Evolutionary conservation across 1,140 invertebrate species (phyloP).

Genomic region (Pentalonia nigronervosa): DNA sequence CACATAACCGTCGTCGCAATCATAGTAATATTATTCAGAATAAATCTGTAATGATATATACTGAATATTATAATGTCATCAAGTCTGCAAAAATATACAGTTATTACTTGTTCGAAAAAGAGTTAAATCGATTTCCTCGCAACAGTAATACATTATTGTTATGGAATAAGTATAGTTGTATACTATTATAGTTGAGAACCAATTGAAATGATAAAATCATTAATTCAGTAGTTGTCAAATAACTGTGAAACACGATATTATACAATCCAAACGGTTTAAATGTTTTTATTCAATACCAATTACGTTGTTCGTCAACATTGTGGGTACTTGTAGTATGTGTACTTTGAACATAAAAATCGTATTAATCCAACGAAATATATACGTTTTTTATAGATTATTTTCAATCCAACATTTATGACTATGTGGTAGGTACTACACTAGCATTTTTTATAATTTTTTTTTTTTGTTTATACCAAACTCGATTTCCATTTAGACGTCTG

Average conservation of each 20-base stretch:
- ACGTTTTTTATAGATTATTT: neutral
- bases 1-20: neutral
- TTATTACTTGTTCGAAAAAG: no score
- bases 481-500: neutral
- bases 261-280: no score
- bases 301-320: no score
- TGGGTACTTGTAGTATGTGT: neutral
- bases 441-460: no score
- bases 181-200: neutral
- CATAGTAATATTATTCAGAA: neutral
- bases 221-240: no score
- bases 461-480: neutral
- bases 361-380: neutral
- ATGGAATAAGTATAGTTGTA: no score
- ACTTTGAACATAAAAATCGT: neutral
- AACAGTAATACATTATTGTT: neutral
- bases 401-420: neutral
- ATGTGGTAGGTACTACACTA: neutral
- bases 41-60: neutral
- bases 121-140: no score
- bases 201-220: no score
- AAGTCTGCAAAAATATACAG: neutral
- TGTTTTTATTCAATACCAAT: no score
- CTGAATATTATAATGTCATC: neutral
- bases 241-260: no score